phyloP scores from a whole-genome alignment of 2,113 vertebrate species.

The Thinocorus orbignyianus region DNA sequence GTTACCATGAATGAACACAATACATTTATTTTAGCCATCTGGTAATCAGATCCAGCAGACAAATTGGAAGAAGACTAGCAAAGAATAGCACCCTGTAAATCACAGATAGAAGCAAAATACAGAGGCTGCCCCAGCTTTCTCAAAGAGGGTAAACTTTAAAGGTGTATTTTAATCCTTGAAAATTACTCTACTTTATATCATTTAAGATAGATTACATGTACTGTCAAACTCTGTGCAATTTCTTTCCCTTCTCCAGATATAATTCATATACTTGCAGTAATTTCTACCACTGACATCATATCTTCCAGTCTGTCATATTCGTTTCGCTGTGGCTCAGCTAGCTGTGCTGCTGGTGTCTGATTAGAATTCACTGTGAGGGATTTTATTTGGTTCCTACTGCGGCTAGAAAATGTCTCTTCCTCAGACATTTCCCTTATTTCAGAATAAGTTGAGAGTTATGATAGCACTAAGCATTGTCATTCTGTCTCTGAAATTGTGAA shows the following conservation, averaged over 20 bases:
- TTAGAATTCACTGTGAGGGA: slow-evolving; percentile 29
- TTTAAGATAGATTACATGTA: neutral
- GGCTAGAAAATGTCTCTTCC: neutral
- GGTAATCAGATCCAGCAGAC: slow-evolving; percentile 44
- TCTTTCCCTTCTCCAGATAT: neutral
- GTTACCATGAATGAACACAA: slow-evolving; percentile 42
- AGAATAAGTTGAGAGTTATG: neutral
- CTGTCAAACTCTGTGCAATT: slow-evolving; percentile 13
- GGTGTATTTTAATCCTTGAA: slow-evolving; percentile 13
- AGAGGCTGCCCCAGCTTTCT: neutral
- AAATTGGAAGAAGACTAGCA: slow-evolving; percentile 7
- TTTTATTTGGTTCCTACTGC: slow-evolving; percentile 19
- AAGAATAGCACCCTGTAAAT: slow-evolving; percentile 38
- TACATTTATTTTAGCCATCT: slow-evolving; percentile 55
- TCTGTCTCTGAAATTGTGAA: neutral
- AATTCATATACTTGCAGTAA: slow-evolving; percentile 12
- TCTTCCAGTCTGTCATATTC: slow-evolving; percentile 28
- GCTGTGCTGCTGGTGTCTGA: slow-evolving; percentile 25
- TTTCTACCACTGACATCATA: slow-evolving; percentile 26
- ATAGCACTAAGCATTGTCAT: neutral
- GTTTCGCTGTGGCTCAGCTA: neutral
- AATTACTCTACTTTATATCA: neutral
- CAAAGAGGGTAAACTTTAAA: neutral
- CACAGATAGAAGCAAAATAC: neutral
- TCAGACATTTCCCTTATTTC: neutral